Percentiles rank a stretch among this genome's conserved stretches.
Conservation (phyloP, 2,797 vertebrate genomes). For the Melanotaenia maccullochi region DNA sequence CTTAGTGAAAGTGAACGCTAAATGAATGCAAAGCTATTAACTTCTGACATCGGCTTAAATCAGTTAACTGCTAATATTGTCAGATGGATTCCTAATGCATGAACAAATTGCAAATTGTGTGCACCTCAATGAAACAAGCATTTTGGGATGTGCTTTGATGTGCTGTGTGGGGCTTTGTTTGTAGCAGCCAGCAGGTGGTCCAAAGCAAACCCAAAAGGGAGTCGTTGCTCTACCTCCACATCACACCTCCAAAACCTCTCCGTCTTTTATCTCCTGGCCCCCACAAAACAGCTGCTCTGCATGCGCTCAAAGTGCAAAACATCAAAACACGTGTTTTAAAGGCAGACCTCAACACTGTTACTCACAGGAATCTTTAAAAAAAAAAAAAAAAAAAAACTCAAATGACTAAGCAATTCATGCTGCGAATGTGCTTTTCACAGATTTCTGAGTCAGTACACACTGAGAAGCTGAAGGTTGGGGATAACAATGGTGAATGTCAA, state of each 20-base stretch:
- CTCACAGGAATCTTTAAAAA: conserved; percentile 43
- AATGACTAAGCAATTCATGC: conserved; percentile 32
- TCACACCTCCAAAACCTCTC: conserved; percentile 45
- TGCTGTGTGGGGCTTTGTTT: conserved; percentile 47
- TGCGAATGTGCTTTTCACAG: conserved; percentile 9
- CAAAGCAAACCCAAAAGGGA: conserved; percentile 58
- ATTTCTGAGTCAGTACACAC: conserved; percentile 16
- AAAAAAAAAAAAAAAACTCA: conserved; percentile 17
- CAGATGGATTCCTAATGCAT: conserved; percentile 25
- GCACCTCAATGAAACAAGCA: conserved; percentile 37
- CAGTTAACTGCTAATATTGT: conserved; percentile 31
- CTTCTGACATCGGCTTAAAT: conserved; percentile 34
- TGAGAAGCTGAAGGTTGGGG: conserved; percentile 11
- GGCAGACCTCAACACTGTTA: neutral
- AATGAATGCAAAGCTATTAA: conserved; percentile 31
- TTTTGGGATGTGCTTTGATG: conserved; percentile 55
- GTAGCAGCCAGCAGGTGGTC: conserved; percentile 59
- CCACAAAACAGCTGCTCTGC: conserved; percentile 50
- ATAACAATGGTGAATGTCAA: conserved; percentile 32
- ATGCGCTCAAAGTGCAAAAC: conserved; percentile 29
- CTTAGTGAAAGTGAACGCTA: neutral
- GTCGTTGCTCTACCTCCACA: conserved; percentile 29
- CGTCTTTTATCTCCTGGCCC: conserved; percentile 50
- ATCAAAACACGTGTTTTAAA: conserved; percentile 54
- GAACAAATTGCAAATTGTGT: conserved; percentile 50